phyloP scores from a whole-genome alignment of 1,140 invertebrate genomes.

The Ceratina calcarata region DNA sequence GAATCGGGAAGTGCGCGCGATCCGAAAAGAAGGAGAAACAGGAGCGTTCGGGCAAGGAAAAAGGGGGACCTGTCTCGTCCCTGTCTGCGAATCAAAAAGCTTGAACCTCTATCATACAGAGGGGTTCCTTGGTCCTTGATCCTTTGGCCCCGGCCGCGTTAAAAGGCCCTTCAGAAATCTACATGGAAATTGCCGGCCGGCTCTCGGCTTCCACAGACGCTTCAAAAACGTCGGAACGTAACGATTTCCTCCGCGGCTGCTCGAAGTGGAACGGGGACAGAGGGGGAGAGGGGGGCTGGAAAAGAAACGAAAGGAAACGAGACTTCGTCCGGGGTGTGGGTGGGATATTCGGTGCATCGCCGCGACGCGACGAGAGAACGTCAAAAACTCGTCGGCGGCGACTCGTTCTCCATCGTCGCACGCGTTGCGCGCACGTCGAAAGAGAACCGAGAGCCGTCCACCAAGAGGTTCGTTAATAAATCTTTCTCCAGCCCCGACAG shows the following conservation, averaged over 20 bases:
- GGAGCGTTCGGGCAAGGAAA: too few relatives aligned
- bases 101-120: neutral
- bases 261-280: neutral
- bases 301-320: slow-evolving; percentile 36
- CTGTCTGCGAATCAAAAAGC: slow-evolving; percentile 10
- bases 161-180: slow-evolving; percentile 56
- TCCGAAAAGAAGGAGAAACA: neutral
- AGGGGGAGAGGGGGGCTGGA: neutral
- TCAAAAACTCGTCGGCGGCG: slow-evolving; percentile 9
- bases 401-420: slow-evolving; percentile 43
- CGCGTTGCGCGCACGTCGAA: slow-evolving; percentile 9
- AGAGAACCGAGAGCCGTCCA: slow-evolving; percentile 23
- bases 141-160: slow-evolving; percentile 19
- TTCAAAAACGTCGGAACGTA: slow-evolving; percentile 50
- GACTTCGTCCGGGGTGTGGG: neutral
- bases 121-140: slow-evolving; percentile 33
- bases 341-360: slow-evolving; percentile 1
- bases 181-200: slow-evolving; percentile 59
- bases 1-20: neutral
- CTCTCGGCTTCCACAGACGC: slow-evolving; percentile 51
- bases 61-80: neutral
- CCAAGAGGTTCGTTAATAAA: slow-evolving; percentile 69
- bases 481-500: slow-evolving; percentile 65
- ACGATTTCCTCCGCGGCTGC: slow-evolving; percentile 54
- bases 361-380: neutral